phyloP scores from a whole-genome alignment of 2,797 vertebrate species.

The Coregonus ussuriensis region DNA sequence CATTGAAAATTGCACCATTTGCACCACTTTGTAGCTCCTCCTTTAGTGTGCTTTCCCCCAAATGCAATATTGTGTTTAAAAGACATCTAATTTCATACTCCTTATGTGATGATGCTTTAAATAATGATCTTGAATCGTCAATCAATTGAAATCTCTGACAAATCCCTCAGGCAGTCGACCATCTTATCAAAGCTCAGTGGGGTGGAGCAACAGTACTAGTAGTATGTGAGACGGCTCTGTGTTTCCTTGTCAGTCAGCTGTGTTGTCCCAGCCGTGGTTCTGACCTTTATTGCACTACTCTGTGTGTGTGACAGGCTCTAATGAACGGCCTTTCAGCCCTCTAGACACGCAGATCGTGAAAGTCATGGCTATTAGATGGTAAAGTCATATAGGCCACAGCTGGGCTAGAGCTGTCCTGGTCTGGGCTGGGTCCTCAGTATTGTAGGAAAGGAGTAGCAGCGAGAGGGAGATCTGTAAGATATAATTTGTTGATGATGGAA shows the following conservation, averaged over 20 bases:
- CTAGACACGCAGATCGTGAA: slow-evolving; percentile 73
- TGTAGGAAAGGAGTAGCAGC: not conserved
- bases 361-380: slow-evolving; percentile 75
- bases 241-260: slow-evolving; percentile 61
- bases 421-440: slow-evolving; percentile 25
- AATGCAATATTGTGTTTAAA: not conserved
- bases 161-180: slow-evolving; percentile 37
- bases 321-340: slow-evolving; percentile 58
- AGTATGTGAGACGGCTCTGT: slow-evolving; percentile 64
- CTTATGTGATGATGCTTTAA: not conserved
- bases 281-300: slow-evolving; percentile 64
- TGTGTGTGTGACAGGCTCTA: slow-evolving; percentile 59
- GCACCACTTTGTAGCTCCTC: slow-evolving; percentile 1
- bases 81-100: not conserved
- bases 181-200: slow-evolving; percentile 47
- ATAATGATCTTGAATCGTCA: slow-evolving; percentile 3
- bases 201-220: slow-evolving; percentile 47
- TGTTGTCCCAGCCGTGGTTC: slow-evolving; percentile 67
- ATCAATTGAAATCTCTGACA: slow-evolving; percentile 30
- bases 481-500: slow-evolving; percentile 47
- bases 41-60: not conserved
- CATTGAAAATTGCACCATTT: slow-evolving; percentile 21
- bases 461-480: slow-evolving; percentile 48
- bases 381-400: slow-evolving; percentile 70
- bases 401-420: slow-evolving; percentile 52